Conservation (phyloP, 2,888 invertebrate genomes). For the Phortica magna region DNA sequence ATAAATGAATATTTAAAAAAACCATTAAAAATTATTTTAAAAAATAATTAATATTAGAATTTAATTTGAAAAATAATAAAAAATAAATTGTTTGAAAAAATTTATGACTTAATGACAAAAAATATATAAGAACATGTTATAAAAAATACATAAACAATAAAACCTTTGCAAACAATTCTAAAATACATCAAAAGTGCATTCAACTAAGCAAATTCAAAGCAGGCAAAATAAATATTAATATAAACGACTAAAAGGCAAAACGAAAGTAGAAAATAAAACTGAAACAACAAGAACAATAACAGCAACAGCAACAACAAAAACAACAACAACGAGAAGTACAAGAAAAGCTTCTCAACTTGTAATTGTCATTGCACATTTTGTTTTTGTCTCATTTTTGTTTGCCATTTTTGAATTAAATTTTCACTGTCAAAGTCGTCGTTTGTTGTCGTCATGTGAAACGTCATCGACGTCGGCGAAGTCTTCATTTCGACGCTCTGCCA, state of each 20-base stretch:
- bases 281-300: neutral
- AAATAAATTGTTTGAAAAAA: too few species aligned
- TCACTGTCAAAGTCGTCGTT: conserved; percentile 65
- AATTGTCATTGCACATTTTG: conserved; percentile 20
- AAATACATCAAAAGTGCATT: conserved; percentile 61
- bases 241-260: neutral
- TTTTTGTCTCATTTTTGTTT: conserved; percentile 9
- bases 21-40: too few species aligned
- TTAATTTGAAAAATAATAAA: too few species aligned
- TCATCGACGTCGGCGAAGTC: conserved; percentile 60
- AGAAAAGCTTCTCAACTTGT: conserved; percentile 24
- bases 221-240: conserved; percentile 21
- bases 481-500: conserved; percentile 22
- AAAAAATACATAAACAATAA: neutral
- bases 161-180: neutral
- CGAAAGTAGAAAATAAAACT: neutral
- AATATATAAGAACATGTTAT: neutral
- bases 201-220: conserved; percentile 55
- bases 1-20: too few species aligned
- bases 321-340: neutral
- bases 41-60: too few species aligned
- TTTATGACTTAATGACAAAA: neutral
- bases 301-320: neutral
- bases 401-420: conserved; percentile 39
- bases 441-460: conserved; percentile 59